Evolutionary conservation across 2,113 vertebrate genomes (phyloP), one percentile per base, ranked within the genome.

Genomic region (Poeciliopsis prolifica): DNA sequence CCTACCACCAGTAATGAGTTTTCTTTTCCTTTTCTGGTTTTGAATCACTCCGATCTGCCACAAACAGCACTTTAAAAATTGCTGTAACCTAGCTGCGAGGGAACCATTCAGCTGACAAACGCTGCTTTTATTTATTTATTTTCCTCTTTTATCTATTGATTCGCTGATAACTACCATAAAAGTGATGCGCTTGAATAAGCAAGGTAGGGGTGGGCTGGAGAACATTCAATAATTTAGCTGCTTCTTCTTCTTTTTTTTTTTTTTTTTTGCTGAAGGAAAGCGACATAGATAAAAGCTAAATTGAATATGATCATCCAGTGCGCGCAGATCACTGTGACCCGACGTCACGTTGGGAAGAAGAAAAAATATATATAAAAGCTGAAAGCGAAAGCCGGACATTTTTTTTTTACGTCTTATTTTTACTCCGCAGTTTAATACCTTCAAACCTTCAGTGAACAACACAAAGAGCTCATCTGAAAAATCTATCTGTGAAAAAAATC

Each of bases 301-400:
- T 84, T 78, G 85, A 87, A 90, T 89, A 77, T 19, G 74, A 83
- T 79, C 73, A 24, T 88, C 76, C 67, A 65, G 70, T 58, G 76
- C 15, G 35, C 76, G 71, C 44, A 72, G 80, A 84, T 83, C 73
- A 17, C 62, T 3, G 17, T 70, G 84, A 86, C 87, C 88, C 75
- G 2, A 40, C 68, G 60, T 84, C 79, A 54, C 35, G 44, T 63
- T 69, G 60, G 30, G 7, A 33, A 29, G 29, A 29, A 79, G 76
- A 79, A 65, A 48, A 66, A 74, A 22, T 5, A 51, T 51, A 82
- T 66, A 67, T 35, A 66, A 82, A 72, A 81, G 73, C 73, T 12
- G 28, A 12, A 8, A 68, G 66, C 64, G 64, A 77, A 80, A 80
- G 70, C 35, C 0, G 12, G 69, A 65, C 24, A 4, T 65, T 72